These are phyloP conservation scores for Bathynomus jamesi DNA, from an alignment of 1,140 invertebrate species.

Conservation along the genomic window DNA sequence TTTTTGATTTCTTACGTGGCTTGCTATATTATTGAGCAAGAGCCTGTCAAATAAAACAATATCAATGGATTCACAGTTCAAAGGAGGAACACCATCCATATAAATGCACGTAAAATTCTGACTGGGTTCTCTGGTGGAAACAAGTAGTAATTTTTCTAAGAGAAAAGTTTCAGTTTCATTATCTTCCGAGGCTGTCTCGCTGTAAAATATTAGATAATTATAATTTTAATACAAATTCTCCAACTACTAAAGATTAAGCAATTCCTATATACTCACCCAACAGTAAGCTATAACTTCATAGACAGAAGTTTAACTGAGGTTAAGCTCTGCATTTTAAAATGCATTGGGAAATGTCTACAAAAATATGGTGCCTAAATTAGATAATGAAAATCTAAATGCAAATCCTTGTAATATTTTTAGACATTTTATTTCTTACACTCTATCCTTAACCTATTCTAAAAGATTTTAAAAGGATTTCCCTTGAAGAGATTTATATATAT, in stretches of 20 bases:
- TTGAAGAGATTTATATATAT: no score
- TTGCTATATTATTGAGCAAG: background rate
- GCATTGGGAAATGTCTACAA: no score
- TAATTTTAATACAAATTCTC: background rate
- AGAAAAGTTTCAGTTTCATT: background rate
- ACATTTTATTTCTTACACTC: no score
- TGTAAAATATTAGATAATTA: background rate
- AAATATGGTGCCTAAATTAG: no score
- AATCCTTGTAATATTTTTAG: no score
- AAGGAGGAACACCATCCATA: background rate
- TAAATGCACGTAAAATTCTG: background rate
- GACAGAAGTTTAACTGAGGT: background rate
- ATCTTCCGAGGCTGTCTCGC: background rate
- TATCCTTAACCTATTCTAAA: no score
- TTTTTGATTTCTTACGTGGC: background rate
- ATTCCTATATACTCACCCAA: no score
- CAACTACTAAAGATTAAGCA: background rate
- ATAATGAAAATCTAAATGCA: no score
- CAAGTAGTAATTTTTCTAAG: background rate
- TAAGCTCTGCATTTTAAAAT: no score
- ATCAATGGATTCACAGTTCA: background rate
- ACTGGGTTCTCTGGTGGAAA: background rate
- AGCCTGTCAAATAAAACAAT: background rate
- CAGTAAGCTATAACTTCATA: background rate
- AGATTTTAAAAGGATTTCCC: no score